Evolutionary conservation across 2,797 vertebrate species (phyloP), one percentile per base, ranked within the genome.

Genomic region (Oreortyx pictus): DNA sequence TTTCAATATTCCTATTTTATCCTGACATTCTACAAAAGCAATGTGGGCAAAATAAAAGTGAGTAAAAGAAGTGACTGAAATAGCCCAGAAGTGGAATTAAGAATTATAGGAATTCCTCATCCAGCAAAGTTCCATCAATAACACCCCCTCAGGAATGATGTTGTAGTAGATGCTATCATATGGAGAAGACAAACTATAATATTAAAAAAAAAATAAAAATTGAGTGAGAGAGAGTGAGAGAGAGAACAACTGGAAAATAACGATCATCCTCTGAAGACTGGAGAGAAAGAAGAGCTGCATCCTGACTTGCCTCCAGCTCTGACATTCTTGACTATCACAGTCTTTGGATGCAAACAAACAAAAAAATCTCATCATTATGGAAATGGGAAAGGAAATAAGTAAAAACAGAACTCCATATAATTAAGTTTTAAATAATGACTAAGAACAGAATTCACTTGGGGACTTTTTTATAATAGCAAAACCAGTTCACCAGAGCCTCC

Each of bases 261-360:
- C 4, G 17, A 24, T 27, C 0, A 0, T 46, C 19, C 46, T 75
- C 62, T 71, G 49, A 72, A 64, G 52, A 50, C 0, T 0, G 17
- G 27, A 12, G 31, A 85, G 64, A 74, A 71, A 47, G 7, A 78
- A 72, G 1, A 74, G 22, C 11, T 79, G 20, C 47, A 29, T 43
- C 56, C 66, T 29, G 37, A n/a, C 31, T 15, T 33, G 5, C 16
- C 2, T n/a, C 0, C n/a, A 39, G 31, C 18, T 89, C n/a, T 75
- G 37, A 27, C 39, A 59, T 14, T 75, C n/a, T 50, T 49, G 80
- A 14, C 25, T 41, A 19, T 50, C 43, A 52, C 11, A 72, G 31
- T 5, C 24, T 47, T 17, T 46, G 29, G 6, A 78, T 29, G 16
- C 47, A 66, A 64, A 87, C 15, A 52, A 29, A 52, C 29, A 29